These are phyloP conservation scores for Aphis gossypii DNA, from an alignment of 1,140 invertebrate genomes.

Conservation along the genomic window DNA sequence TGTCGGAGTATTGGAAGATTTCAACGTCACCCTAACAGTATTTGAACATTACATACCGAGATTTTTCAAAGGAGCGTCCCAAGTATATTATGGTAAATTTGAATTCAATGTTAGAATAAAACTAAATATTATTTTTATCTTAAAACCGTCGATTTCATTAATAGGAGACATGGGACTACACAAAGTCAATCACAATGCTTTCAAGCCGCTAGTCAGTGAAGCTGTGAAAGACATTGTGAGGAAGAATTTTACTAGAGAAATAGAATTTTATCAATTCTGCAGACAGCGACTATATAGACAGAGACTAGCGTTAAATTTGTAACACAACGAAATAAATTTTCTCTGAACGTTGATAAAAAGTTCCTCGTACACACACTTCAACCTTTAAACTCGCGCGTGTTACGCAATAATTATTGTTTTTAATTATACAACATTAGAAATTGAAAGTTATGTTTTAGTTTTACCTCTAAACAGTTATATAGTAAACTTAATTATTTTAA, in stretches of 20 bases:
- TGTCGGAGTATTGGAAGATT: constrained; percentile 85
- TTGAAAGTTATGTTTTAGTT: no score
- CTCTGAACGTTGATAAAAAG: neutral
- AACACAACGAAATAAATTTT: neutral
- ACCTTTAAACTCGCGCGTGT: neutral
- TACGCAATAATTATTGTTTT: no score
- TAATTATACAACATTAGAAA: no score
- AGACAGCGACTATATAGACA: constrained; percentile 83
- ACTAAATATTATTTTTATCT: constrained; percentile 81
- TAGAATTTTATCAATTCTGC: constrained; percentile 92
- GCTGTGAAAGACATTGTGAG: constrained; percentile 86
- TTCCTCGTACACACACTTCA: neutral
- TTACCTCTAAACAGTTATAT: no score
- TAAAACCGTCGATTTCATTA: constrained; percentile 77
- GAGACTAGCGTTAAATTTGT: constrained; percentile 70
- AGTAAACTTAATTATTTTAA: no score
- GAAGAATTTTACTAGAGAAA: constrained; percentile 85
- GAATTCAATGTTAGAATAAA: constrained; percentile 71
- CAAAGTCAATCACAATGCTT: constrained; percentile 9
- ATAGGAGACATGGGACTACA: constrained; percentile 19
- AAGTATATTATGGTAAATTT: constrained; percentile 79
- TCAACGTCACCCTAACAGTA: constrained; percentile 83
- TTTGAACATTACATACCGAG: constrained; percentile 83
- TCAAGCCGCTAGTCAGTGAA: constrained; percentile 75
- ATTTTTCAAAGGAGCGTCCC: constrained; percentile 80